phyloP scores from a whole-genome alignment of 2,888 invertebrate species.

The Nemoura dubitans region DNA sequence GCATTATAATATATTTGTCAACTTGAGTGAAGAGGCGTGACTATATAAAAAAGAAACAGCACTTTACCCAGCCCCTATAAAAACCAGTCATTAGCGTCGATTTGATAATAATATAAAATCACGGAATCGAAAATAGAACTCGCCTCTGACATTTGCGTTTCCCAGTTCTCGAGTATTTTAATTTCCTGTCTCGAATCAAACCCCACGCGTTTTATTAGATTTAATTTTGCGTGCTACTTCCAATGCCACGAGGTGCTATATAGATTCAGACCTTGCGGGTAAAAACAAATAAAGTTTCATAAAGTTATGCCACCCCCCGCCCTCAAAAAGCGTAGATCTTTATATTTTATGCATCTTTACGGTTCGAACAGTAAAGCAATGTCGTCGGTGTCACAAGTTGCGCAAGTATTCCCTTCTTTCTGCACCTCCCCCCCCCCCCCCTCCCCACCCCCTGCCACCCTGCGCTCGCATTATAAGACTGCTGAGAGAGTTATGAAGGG shows the following conservation, averaged over 20 bases:
- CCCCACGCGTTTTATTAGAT: slow-evolving; percentile 2
- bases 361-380: background rate
- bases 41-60: background rate
- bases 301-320: background rate
- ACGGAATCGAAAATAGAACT: background rate
- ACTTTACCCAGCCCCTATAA: background rate
- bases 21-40: background rate
- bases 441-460: background rate
- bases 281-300: background rate
- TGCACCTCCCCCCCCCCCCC: background rate
- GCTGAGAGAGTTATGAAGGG: slow-evolving; percentile 5
- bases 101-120: background rate
- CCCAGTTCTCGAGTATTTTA: background rate
- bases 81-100: background rate
- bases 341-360: slow-evolving; percentile 12
- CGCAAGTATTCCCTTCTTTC: background rate
- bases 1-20: background rate
- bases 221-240: background rate
- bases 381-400: background rate
- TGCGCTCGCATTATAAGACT: background rate
- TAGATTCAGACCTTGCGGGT: background rate
- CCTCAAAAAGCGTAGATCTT: background rate
- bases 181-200: background rate
- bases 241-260: background rate
- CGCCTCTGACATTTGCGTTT: background rate